Base-by-base conservation (phyloP, 2,113 vertebrate species). In the Hippocampus abdominalis region DNA sequence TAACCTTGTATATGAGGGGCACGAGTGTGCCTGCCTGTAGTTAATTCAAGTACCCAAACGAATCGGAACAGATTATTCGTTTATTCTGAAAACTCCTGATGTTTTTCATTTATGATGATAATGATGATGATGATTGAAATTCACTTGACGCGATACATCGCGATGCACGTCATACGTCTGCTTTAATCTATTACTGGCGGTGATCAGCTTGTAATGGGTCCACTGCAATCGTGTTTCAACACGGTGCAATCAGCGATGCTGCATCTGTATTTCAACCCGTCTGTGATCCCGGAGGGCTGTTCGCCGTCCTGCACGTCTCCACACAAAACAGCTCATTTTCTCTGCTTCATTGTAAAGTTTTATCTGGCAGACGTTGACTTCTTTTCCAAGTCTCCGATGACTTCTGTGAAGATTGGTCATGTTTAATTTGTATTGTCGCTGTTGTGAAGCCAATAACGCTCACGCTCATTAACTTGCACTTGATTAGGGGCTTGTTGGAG, bases 201-300 rank as follows among this genome's bases (percentile, higher is more conserved):
- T 12, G 64, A 21, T 53, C 27, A 36, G 16, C 32, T 66, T 68
- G 53, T 71, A 25, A 75, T 53, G 18, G 54, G 62, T n/a, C 44
- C 40, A 71, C 48, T 46, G 20, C 60, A 62, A 10, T n/a, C 25
- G 23, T 73, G 62, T 74, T 66, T 49, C 8, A 74, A 32, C 20
- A 36, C 11, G 27, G n/a, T 54, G 42, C n/a, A 44, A 74, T 70
- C 51, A 75, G 64, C 67, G 66, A 53, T 64, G 29, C 49, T 54
- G 40, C 57, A 70, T 54, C 63, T 76, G 70, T 11, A 74, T 69
- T 46, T 44, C 46, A n/a, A 72, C 68, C 62, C 74, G 74, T 83
- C 77, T 76, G 69, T 68, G 48, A 57, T 73, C 73, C 73, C 77
- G 29, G 67, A 66, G 71, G 73, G 68, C 64, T 60, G 54, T 64